Evolutionary conservation across 2,113 vertebrate species (phyloP), one percentile per base, ranked within the genome.

Genomic region (Fregetta grallaria): DNA sequence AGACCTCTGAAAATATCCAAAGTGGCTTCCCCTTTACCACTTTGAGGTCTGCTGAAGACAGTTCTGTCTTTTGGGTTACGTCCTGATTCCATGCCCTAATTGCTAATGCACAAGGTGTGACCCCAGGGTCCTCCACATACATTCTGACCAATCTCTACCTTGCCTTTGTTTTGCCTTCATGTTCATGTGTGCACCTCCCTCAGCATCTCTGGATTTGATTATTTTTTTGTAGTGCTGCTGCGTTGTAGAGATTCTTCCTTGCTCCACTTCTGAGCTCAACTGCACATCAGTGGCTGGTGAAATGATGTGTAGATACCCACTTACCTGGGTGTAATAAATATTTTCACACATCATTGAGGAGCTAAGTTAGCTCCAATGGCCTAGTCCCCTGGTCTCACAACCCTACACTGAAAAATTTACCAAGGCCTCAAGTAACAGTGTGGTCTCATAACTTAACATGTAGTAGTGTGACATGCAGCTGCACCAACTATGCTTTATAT

Each of bases 141-240:
- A 36, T 0, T n/a, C 52, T 72, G 38, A 67, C 16, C 2, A 0
- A 12, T 14, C 11, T 52, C 47, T 67, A 2, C 10, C 29, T 53
- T 42, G 40, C 8, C 27, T 42, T 44, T 56, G 18, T 36, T 74
- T 66, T 91, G 34, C 9, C n/a, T 66, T 27, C 17, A 5, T 89
- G 94, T 77, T 65, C 47, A 86, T 27, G 5, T 20, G 30, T 15
- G 14, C 5, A 14, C 9, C 23, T 90, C 86, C 22, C 7, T 67
- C n/a, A 52, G 26, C 32, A 45, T 17, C 71, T 72, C 53, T 75
- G 59, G 38, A 66, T 73, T n/a, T 34, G 7, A 38, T 36, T n/a
- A 42, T 68, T 67, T 66, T 38, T 59, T 34, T 65, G 16, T 13
- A 66, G 45, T 27, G 15, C 34, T 90, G 21, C 59, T 77, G 7